Evolutionary conservation across 2,797 vertebrate species (phyloP).

Genomic region (Poecilia picta): DNA sequence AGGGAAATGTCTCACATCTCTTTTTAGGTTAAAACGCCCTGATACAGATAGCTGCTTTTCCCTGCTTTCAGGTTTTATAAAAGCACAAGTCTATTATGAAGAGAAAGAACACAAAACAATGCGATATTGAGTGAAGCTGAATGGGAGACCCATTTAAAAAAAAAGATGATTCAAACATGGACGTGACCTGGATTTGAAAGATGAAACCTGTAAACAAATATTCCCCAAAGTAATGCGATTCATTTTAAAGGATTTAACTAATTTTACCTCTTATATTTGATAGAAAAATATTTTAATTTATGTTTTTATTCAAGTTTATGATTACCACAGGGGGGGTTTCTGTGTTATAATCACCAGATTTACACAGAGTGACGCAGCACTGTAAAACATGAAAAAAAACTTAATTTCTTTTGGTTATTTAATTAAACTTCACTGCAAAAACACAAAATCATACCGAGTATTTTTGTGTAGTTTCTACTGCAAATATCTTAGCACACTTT

Average conservation of each 20-base stretch:
- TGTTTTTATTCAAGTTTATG: background rate
- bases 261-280: background rate
- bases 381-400: too few relatives aligned
- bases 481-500: too few relatives aligned
- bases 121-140: slow-evolving; percentile 57
- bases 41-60: slow-evolving; percentile 70
- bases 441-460: too few relatives aligned
- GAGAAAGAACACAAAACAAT: slow-evolving; percentile 57
- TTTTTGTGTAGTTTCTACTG: too few relatives aligned
- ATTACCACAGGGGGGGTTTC: background rate
- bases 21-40: slow-evolving; percentile 67
- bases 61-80: slow-evolving; percentile 62
- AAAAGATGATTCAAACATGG: slow-evolving; percentile 41
- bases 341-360: background rate
- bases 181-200: slow-evolving; percentile 38
- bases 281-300: background rate
- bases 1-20: slow-evolving; percentile 44
- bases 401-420: too few relatives aligned
- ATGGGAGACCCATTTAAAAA: slow-evolving; percentile 65
- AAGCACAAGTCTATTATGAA: slow-evolving; percentile 60
- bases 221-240: slow-evolving; percentile 31
- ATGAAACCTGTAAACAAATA: slow-evolving; percentile 40
- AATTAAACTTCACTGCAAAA: too few relatives aligned
- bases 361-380: slow-evolving; percentile 2
- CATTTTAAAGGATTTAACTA: background rate